phyloP scores from a whole-genome alignment of 2,888 invertebrate genomes.

The Lasioglossum malachurum region DNA sequence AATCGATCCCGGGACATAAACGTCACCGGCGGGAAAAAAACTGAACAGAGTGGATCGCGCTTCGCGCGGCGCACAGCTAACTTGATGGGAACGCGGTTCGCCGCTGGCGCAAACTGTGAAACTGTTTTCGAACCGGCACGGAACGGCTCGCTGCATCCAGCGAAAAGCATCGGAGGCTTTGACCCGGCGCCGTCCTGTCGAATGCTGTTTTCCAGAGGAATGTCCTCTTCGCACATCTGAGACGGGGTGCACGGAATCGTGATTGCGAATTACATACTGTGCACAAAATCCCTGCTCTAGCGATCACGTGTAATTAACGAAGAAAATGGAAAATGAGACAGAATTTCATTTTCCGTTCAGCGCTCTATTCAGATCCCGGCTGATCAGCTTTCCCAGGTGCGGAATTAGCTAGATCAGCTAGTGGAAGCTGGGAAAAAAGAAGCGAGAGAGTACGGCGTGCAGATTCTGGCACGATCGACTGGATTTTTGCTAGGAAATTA shows the following conservation, averaged over 20 bases:
- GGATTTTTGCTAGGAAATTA: not conserved
- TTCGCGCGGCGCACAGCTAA: constrained; percentile 17
- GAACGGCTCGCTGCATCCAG: not conserved
- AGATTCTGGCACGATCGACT: not conserved
- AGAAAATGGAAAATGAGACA: not conserved
- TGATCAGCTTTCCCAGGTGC: not conserved
- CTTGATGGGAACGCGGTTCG: not conserved
- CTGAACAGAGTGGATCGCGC: not conserved
- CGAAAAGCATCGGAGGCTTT: not conserved
- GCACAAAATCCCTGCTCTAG: not conserved
- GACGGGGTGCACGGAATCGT: not conserved
- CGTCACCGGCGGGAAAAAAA: not conserved
- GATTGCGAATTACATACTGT: no score
- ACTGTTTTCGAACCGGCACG: constrained; percentile 20
- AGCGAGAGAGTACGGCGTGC: not conserved
- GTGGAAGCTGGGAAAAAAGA: not conserved
- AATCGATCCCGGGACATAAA: constrained; percentile 5
- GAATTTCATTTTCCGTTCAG: not conserved
- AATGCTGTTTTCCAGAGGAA: not conserved
- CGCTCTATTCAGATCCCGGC: not conserved
- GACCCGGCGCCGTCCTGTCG: not conserved
- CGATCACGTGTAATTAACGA: not conserved
- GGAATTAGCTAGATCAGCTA: not conserved
- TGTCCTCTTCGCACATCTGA: not conserved
- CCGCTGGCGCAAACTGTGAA: not conserved